Conservation (phyloP, 2,888 invertebrate species). For the Cylloceria caligata region DNA sequence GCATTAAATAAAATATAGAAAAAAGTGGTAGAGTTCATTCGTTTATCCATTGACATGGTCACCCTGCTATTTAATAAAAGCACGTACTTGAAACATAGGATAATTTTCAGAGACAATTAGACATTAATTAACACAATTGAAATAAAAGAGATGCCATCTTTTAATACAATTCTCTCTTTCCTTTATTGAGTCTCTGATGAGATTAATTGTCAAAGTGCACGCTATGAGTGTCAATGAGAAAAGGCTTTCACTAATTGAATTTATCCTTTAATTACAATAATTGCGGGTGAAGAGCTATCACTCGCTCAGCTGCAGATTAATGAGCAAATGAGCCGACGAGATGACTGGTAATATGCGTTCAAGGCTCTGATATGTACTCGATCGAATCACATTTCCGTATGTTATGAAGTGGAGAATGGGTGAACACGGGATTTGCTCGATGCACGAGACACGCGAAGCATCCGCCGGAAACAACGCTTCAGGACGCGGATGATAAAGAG, state of each 20-base stretch:
- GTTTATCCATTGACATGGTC: too few species aligned
- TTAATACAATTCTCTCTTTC: too few species aligned
- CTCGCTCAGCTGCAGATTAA: slow-evolving; percentile 13
- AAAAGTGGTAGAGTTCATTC: too few species aligned
- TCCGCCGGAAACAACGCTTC: slow-evolving; percentile 2
- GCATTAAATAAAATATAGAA: too few species aligned
- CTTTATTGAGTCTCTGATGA: too few species aligned
- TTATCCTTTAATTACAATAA: slow-evolving; percentile 39
- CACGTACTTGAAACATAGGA: too few species aligned
- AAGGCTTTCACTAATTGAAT: slow-evolving; percentile 17
- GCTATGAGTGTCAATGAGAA: too few species aligned
- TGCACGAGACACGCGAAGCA: background rate
- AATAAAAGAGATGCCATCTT: too few species aligned
- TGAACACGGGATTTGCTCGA: slow-evolving; percentile 13
- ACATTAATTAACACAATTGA: too few species aligned
- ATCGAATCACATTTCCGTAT: slow-evolving; percentile 15
- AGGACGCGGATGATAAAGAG: slow-evolving; percentile 12
- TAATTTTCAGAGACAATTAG: too few species aligned
- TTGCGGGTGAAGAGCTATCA: slow-evolving; percentile 30
- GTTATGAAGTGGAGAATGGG: background rate
- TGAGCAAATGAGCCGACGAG: slow-evolving; percentile 4
- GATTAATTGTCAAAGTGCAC: too few species aligned
- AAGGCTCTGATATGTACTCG: slow-evolving; percentile 4
- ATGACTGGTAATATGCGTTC: slow-evolving; percentile 3
- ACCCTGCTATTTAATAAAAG: too few species aligned